A percentile compares a stretch with the other conserved stretches of the same genome.
Conservation (phyloP, 2,888 invertebrate species). For the Kryphioiulus occultus region DNA sequence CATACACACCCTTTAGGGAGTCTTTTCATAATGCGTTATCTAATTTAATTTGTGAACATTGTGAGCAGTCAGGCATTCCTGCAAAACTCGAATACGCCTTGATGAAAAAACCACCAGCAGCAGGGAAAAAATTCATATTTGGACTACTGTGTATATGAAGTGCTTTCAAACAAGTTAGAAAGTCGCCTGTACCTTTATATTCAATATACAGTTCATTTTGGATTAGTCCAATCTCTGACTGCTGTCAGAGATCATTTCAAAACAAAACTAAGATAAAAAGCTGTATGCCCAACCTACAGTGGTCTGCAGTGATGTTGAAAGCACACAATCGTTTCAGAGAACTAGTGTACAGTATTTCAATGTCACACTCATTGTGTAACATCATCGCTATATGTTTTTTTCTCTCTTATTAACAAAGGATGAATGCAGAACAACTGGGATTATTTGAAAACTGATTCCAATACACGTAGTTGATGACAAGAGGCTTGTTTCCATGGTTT, state of each 20-base stretch:
- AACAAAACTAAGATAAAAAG: neutral
- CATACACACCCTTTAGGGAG: neutral
- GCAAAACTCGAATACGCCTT: neutral
- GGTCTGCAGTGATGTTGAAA: no score
- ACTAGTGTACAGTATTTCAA: no score
- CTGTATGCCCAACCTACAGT: neutral
- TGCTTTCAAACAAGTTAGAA: neutral
- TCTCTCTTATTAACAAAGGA: no score
- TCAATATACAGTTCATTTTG: neutral
- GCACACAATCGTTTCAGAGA: no score
- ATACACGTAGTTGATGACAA: no score
- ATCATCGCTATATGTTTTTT: no score
- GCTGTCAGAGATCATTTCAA: neutral
- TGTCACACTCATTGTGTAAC: no score
- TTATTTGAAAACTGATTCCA: no score
- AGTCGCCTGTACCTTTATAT: neutral
- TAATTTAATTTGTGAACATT: neutral
- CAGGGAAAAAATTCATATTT: neutral
- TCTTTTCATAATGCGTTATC: neutral
- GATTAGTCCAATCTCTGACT: neutral
- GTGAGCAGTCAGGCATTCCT: slow-evolving; percentile 3
- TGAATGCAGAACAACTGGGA: no score
- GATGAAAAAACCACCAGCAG: neutral
- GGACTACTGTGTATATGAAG: neutral
- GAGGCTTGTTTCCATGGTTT: no score